Conservation (phyloP, 2,113 vertebrate species). For the Willisornis vidua region DNA sequence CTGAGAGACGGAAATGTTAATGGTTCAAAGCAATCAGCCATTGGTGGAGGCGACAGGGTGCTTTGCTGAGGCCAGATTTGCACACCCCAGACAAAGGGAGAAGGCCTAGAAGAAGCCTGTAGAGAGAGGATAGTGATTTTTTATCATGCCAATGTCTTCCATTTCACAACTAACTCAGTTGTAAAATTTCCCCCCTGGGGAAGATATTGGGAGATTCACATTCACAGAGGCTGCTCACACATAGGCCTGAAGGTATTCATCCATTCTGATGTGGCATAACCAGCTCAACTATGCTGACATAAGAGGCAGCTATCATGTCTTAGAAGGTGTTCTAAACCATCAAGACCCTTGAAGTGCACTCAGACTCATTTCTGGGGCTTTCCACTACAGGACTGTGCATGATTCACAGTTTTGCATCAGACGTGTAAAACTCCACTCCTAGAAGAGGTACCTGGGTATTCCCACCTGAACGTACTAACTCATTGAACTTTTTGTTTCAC, state of each 20-base stretch:
- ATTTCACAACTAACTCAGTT: background rate
- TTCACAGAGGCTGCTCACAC: background rate
- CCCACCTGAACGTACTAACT: background rate
- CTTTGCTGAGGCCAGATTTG: background rate
- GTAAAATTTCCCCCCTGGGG: background rate
- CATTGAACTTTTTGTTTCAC: background rate
- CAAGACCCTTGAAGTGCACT: background rate
- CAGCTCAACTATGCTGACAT: background rate
- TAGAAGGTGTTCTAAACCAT: background rate
- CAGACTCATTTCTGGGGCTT: background rate
- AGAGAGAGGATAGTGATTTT: background rate
- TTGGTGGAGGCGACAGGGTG: background rate
- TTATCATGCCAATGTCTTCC: background rate
- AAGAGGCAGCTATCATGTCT: background rate
- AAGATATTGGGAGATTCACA: background rate
- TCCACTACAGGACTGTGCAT: background rate
- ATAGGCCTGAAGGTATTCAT: background rate
- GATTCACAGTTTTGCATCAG: background rate
- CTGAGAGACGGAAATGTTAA: background rate
- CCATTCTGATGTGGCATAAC: background rate
- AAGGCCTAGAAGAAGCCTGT: background rate
- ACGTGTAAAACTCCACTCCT: background rate
- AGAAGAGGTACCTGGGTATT: background rate
- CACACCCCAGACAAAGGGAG: too few relatives aligned
- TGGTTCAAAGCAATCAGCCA: background rate